Conservation (phyloP, 2,888 invertebrate species). For the Pelosia muscerda region DNA sequence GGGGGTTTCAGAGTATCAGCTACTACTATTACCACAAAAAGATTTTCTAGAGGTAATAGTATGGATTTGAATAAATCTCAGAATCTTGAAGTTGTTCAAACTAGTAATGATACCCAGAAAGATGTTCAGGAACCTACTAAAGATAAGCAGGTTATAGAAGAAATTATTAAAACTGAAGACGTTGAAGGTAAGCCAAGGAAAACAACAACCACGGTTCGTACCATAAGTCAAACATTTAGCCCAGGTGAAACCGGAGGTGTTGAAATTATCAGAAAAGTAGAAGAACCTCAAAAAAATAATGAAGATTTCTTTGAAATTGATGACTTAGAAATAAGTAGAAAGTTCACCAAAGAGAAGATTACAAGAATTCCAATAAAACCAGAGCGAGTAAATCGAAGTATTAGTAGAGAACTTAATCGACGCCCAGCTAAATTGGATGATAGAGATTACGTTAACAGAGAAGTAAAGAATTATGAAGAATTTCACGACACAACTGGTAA, state of each 20-base stretch:
- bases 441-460: slow-evolving; percentile 17
- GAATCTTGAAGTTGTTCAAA: slow-evolving; percentile 16
- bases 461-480: slow-evolving; percentile 20
- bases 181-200: slow-evolving; percentile 31
- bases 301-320: slow-evolving; percentile 22
- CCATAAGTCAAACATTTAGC: slow-evolving; percentile 39
- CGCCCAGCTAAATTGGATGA: slow-evolving; percentile 22
- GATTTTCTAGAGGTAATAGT: slow-evolving; percentile 36
- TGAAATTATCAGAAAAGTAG: slow-evolving; percentile 19
- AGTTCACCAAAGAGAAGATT: slow-evolving; percentile 22
- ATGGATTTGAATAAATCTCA: slow-evolving; percentile 23
- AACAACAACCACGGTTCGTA: slow-evolving; percentile 29
- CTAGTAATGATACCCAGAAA: slow-evolving; percentile 7
- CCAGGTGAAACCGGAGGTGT: slow-evolving; percentile 15
- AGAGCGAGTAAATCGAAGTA: slow-evolving; percentile 34
- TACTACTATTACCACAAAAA: slow-evolving; percentile 37
- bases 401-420: slow-evolving; percentile 35
- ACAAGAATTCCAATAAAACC: slow-evolving; percentile 37
- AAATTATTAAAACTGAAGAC: slow-evolving; percentile 13
- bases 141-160: slow-evolving; percentile 5
- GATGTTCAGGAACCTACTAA: no score
- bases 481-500: slow-evolving; percentile 6
- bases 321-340: slow-evolving; percentile 12
- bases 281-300: slow-evolving; percentile 6
- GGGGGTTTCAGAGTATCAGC: slow-evolving; percentile 45